Evolutionary conservation across 2,888 invertebrate genomes (phyloP).

Genomic region (Halictus quadricinctus): DNA sequence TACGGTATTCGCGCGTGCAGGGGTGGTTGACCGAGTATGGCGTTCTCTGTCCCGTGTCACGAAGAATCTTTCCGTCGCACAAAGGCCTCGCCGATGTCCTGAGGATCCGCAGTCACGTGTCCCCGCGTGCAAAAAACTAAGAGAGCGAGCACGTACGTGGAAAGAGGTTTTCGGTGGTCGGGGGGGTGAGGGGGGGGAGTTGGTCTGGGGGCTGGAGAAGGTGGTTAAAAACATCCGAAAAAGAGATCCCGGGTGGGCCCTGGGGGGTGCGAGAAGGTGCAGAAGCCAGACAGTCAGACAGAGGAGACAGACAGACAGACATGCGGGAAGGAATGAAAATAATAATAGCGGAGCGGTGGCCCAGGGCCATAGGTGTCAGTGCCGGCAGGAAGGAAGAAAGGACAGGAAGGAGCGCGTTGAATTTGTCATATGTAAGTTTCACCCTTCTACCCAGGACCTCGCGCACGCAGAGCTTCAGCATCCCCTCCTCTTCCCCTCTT

Average conservation of each 20-base stretch:
- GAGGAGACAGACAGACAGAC: conserved; percentile 75
- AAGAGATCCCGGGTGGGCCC: conserved; percentile 62
- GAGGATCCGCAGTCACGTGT: conserved; percentile 68
- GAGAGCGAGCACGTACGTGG: conserved; percentile 62
- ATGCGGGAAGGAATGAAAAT: conserved; percentile 81
- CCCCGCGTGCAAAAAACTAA: conserved; percentile 63
- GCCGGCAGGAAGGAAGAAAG: conserved; percentile 72
- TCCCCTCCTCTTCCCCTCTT: conserved; percentile 5
- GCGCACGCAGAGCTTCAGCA: conserved; percentile 65
- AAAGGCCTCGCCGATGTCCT: conserved; percentile 64
- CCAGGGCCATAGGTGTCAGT: conserved; percentile 79
- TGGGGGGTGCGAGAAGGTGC: conserved; percentile 65
- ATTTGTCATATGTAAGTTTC: conserved; percentile 80
- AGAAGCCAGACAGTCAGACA: conserved; percentile 66
- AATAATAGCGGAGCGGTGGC: conserved; percentile 79
- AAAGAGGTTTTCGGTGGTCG: conserved; percentile 43
- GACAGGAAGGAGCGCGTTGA: conserved; percentile 72
- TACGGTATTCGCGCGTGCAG: background rate
- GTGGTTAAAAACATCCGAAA: conserved; percentile 63
- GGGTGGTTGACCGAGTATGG: conserved; percentile 39
- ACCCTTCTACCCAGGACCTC: conserved; percentile 46
- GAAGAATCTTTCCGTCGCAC: conserved; percentile 54
- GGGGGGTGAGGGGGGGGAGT: conserved; percentile 36
- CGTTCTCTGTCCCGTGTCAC: conserved; percentile 31
- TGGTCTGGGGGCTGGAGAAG: conserved; percentile 42